Base-by-base conservation (phyloP, 2,113 vertebrate species). In the Drymodes brunneopygia region DNA sequence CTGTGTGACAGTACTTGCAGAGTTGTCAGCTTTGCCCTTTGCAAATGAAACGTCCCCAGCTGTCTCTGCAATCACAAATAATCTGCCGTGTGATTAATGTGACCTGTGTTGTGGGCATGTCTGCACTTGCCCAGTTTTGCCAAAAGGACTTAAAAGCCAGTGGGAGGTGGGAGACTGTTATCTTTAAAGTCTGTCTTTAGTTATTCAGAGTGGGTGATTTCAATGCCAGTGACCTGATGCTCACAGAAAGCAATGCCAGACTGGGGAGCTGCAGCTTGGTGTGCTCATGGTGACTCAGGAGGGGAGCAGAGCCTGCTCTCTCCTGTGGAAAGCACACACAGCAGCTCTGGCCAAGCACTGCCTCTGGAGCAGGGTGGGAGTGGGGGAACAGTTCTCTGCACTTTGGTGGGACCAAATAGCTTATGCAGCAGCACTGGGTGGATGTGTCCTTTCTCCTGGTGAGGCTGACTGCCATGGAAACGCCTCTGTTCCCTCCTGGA, bases 61-160 rank as follows among this genome's bases (percentile, higher is more conserved):
- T 47, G 56, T 71, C 45, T 88, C 42, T 44, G 28, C 42, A 54
- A 27, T 66, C 66, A 73, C 67, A 70, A 86, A 47, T 28, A 58
- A 53, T 72, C 61, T 0, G 0, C 40, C 6, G 3, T 1, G 40
- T 48, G 36, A 57, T 42, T 22, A 51, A 20, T 3, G 15, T 1
- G 10, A 20, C n/a, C 67, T 28, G 35, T 58, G 56, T 29, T 25
- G 24, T 15, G 44, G 58, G 50, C 45, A 51, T 5, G 33, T 47
- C 56, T 69, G 54, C 25, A 83, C 50, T 19, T 6, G 16, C 2
- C 2, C 23, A 28, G 42, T 38, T 94, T 70, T 57, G 38, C 47
- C 60, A 69, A 58, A 92, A 81, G 23, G 23, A 19, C 42, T 45
- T 45, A 45, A 62, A 74, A 77, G 6, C 15, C 29, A 15, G 4